Conservation (phyloP, 2,113 vertebrate species). For the Grus americana region DNA sequence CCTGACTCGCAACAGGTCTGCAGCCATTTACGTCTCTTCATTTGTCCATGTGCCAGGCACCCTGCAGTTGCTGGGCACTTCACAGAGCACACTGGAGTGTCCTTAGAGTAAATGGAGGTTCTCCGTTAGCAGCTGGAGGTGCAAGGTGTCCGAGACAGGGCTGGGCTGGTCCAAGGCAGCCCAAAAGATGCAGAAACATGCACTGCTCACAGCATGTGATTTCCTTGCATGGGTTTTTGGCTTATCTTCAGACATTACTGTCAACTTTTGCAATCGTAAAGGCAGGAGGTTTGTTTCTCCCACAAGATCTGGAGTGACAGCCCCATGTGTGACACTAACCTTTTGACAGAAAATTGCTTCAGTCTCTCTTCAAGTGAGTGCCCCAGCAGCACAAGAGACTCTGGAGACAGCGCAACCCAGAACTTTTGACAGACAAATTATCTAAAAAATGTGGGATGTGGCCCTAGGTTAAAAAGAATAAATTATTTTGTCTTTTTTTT, state of each 20-base stretch:
- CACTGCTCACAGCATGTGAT: not conserved
- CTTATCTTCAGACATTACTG: not conserved
- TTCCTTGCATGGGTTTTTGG: not conserved
- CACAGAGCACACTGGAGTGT: not conserved
- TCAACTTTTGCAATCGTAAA: not conserved
- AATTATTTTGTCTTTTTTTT: not conserved
- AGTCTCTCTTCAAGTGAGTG: not conserved
- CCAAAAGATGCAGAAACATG: not conserved
- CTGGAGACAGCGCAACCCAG: not conserved
- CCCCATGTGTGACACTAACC: not conserved
- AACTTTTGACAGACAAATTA: not conserved
- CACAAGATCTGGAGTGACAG: not conserved
- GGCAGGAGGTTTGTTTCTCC: not conserved
- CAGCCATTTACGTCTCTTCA: not conserved
- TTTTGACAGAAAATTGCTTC: constrained; percentile 3
- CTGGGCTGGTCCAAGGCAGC: not conserved
- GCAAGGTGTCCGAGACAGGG: not conserved
- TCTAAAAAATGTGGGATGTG: not conserved
- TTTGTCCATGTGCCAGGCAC: not conserved
- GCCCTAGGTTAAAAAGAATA: not conserved
- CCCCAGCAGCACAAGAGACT: not conserved
- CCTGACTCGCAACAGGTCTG: not conserved
- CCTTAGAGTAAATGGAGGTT: not conserved
- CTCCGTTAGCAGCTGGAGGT: not conserved
- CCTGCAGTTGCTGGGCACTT: not conserved